Evolutionary conservation across 2,888 invertebrate species (phyloP), one percentile per base, ranked within the genome.

Genomic region (Tigriopus californicus): DNA sequence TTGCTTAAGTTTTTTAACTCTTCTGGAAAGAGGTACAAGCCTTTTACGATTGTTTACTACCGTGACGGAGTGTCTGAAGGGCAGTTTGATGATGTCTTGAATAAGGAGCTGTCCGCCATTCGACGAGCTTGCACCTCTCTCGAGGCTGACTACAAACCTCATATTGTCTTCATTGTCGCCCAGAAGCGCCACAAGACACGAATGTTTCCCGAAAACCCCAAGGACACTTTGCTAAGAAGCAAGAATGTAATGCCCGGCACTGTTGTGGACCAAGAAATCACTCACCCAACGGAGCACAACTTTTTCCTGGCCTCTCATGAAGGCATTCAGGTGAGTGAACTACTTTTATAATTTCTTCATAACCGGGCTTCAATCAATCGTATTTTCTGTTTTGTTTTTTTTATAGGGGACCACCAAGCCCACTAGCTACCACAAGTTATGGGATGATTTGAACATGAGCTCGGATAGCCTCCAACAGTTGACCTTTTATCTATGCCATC

Each of bases 191-290:
- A 99, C 77, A 98, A 99, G 75, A 99, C 98, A 47, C 78, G 95
- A 68, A 64, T 67, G 56, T 67, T 67, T 54, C 65, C 66, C 2
- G 76, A 48, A 68, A 76, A 56, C 76, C 76, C 66, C 74, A 74
- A 64, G 70, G 75, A 73, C 64, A 73, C 68, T 64, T 76, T 52
- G 18, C 18, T 97, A 60, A 94, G 94, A 72, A 92, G 92, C 62
- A 97, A 95, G 62, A 99, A 99, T 77, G 98, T 99, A 69, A 98
- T 98, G 41, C 97, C 98, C 24, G 98, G 99, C 60, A 99, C 99
- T 60, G 98, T 98, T 0, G 98, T 99, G 52, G 99, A 99, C 75
- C 89, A 95, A 63, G 97, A 97, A 66, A 99, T 99, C 70, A 97
- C 97, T 53, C 98, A 99, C 76, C 99, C 98, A 55, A 98, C 97